Conservation (phyloP, 2,797 vertebrate species). For the Tangara arthus region DNA sequence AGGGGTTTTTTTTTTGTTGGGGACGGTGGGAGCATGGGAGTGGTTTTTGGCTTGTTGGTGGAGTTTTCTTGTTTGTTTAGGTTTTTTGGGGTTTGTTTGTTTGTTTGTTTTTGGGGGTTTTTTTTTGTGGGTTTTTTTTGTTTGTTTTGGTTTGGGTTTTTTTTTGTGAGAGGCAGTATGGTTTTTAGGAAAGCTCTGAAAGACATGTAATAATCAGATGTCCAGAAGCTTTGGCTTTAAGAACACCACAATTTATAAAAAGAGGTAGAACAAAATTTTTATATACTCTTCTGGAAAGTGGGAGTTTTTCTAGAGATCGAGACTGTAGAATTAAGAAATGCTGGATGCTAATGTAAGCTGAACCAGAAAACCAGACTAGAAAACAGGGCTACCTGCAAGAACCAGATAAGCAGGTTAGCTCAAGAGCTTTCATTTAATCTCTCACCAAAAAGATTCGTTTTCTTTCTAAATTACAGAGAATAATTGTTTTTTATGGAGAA, state of each 20-base stretch:
- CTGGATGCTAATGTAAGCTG: background rate
- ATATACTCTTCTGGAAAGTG: background rate
- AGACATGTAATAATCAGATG: background rate
- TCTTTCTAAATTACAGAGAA: background rate
- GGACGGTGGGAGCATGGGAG: background rate
- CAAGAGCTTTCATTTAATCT: background rate
- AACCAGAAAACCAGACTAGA: background rate
- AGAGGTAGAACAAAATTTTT: background rate
- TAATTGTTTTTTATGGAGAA: background rate
- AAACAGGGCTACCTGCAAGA: background rate
- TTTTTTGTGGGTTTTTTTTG: background rate
- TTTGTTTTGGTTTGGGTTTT: background rate
- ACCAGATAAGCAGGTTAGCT: background rate
- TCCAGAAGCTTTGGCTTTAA: background rate
- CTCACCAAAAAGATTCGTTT: background rate
- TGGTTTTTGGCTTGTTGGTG: background rate
- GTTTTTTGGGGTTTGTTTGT: too few species aligned
- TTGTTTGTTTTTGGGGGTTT: too few species aligned
- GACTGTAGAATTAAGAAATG: background rate
- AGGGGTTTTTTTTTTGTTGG: background rate
- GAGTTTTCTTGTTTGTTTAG: background rate
- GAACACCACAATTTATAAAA: background rate
- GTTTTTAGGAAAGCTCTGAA: background rate
- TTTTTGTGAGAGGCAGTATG: rapidly evolving
- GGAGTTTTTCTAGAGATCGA: background rate